phyloP scores from a whole-genome alignment of 2,797 vertebrate genomes.

The Gila robusta region DNA sequence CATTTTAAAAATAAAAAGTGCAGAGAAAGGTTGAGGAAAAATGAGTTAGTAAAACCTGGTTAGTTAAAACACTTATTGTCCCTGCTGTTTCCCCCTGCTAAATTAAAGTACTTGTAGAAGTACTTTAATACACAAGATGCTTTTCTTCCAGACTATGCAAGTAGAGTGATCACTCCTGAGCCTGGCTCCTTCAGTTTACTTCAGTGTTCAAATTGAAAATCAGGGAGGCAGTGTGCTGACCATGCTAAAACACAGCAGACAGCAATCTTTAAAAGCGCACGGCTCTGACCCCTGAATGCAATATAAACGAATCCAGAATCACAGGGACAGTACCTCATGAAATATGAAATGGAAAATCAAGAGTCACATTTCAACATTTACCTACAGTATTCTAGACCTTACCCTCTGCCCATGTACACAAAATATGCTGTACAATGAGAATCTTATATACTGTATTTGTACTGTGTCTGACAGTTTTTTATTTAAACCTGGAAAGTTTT shows the following conservation, averaged over 20 bases:
- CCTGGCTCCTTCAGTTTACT: slow-evolving; percentile 54
- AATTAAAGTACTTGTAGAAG: slow-evolving; percentile 45
- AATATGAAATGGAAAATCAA: slow-evolving; percentile 38
- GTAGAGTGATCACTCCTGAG: slow-evolving; percentile 48
- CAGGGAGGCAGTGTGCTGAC: slow-evolving; percentile 59
- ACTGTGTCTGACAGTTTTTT: neutral
- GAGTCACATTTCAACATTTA: slow-evolving; percentile 18
- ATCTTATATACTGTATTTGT: neutral
- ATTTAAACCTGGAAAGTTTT: neutral
- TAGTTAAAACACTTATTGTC: slow-evolving; percentile 26
- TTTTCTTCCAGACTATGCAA: slow-evolving; percentile 57
- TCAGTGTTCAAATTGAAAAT: slow-evolving; percentile 50
- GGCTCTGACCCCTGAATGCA: slow-evolving; percentile 24
- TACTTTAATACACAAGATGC: slow-evolving; percentile 33
- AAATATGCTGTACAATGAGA: neutral
- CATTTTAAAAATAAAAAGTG: slow-evolving; percentile 45
- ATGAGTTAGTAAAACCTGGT: neutral
- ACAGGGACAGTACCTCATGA: slow-evolving; percentile 26
- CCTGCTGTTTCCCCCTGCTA: slow-evolving; percentile 13
- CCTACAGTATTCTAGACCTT: neutral
- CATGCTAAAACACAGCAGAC: slow-evolving; percentile 47
- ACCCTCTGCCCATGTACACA: neutral
- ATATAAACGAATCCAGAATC: slow-evolving; percentile 42
- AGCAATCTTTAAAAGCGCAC: slow-evolving; percentile 47
- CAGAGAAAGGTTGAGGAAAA: slow-evolving; percentile 2